A percentile compares a stretch with the other conserved stretches of the same genome.
Evolutionary conservation across 2,113 vertebrate genomes (phyloP).

Genomic region (Plotosus lineatus): DNA sequence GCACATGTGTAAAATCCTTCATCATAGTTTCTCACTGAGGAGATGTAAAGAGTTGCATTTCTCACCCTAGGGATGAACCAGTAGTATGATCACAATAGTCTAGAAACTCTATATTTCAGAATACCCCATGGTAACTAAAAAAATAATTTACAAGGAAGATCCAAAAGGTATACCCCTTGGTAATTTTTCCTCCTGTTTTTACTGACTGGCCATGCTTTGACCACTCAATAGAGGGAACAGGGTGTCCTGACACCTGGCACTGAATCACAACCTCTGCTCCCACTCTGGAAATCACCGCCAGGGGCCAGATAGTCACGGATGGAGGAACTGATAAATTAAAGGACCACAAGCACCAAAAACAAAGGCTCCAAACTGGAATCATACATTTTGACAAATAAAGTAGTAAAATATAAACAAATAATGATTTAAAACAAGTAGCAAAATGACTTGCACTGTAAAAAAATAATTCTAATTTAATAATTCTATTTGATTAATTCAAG

Average conservation of each 20-base stretch:
- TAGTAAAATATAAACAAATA: background rate
- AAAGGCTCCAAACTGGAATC: background rate
- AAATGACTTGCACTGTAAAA: background rate
- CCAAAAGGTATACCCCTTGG: conserved; percentile 55
- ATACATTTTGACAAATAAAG: background rate
- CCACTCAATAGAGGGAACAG: conserved; percentile 70
- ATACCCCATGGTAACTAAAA: background rate
- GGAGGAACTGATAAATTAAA: conserved; percentile 64
- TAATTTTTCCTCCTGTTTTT: conserved; percentile 70
- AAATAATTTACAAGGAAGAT: background rate
- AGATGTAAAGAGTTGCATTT: conserved; percentile 71
- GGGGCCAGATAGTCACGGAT: conserved; percentile 67
- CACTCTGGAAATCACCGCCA: conserved; percentile 60
- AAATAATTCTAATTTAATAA: background rate
- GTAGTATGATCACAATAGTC: background rate
- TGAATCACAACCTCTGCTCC: conserved; percentile 67
- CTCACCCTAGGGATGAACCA: conserved; percentile 58
- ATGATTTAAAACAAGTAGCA: background rate
- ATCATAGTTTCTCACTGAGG: conserved; percentile 69
- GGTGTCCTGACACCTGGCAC: conserved; percentile 72
- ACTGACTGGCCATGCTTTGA: conserved; percentile 69
- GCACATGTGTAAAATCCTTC: conserved; percentile 72
- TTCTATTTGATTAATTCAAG: no score
- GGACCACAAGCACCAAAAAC: conserved; percentile 12
- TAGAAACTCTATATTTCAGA: background rate